A percentile compares a stretch with the other conserved stretches of the same genome.
These are phyloP conservation scores for Capitella teleta DNA, from an alignment of 1,140 invertebrate genomes.

Conservation along the genomic window DNA sequence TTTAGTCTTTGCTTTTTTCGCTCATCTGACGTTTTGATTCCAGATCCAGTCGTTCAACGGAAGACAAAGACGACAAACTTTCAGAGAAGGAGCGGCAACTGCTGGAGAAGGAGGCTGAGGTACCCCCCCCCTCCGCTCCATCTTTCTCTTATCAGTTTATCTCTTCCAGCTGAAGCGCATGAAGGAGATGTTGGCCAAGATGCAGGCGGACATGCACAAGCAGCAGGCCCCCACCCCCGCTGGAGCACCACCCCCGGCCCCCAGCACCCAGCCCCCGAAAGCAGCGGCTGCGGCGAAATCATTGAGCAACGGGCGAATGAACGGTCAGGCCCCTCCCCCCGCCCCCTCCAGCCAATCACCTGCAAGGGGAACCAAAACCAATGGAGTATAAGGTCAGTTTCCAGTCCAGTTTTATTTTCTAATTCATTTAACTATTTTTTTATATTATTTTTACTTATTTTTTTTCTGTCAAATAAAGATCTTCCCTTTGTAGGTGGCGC, in stretches of 20 bases:
- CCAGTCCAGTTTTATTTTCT: neutral
- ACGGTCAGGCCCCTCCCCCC: neutral
- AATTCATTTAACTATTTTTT: neutral
- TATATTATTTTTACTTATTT: neutral
- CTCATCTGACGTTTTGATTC: neutral
- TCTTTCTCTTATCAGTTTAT: neutral
- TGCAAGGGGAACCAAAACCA: neutral
- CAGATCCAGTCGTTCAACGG: slow-evolving; percentile 11
- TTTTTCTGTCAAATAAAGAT: neutral
- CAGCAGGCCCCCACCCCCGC: neutral
- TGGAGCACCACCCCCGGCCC: neutral
- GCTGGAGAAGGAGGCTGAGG: slow-evolving; percentile 86
- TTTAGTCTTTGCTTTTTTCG: neutral
- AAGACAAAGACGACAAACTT: slow-evolving; percentile 15
- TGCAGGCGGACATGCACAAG: slow-evolving; percentile 76
- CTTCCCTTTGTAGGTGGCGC: neutral
- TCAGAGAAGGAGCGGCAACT: slow-evolving; percentile 75
- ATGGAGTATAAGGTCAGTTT: neutral
- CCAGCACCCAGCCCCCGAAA: neutral
- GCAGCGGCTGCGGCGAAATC: neutral
- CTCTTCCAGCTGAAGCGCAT: slow-evolving; percentile 27
- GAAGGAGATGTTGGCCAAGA: slow-evolving; percentile 92
- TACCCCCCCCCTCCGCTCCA: slow-evolving; percentile 33
- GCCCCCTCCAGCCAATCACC: neutral
- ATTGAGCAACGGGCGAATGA: too few relatives aligned